Percentiles rank a stretch among this genome's conserved stretches.
These are phyloP conservation scores for Malurus splendens DNA, from an alignment of 2,797 vertebrate species.

Conservation along the genomic window DNA sequence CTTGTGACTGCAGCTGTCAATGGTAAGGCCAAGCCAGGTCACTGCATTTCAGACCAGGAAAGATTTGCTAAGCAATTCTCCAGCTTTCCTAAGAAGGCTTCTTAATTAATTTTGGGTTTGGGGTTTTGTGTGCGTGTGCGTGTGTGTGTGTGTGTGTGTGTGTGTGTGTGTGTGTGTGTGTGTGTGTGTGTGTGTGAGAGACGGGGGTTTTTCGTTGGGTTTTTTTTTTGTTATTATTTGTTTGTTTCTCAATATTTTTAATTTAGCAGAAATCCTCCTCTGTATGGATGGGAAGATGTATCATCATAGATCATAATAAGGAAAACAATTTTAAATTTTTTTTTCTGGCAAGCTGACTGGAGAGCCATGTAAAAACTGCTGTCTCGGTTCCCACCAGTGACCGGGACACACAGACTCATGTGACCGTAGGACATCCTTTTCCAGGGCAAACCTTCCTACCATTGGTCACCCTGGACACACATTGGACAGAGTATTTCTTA, in stretches of 20 bases:
- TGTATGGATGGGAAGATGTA: neutral
- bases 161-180: no score
- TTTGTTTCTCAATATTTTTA: neutral
- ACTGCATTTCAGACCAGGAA: neutral
- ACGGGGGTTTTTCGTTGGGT: neutral
- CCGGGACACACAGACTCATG: neutral
- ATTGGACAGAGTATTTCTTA: neutral
- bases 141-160: no score
- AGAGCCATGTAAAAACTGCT: neutral
- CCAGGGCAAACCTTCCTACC: neutral
- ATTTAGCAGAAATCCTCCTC: neutral
- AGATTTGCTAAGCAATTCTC: neutral
- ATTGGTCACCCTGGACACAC: neutral
- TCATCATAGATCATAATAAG: neutral
- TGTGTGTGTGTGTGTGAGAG: neutral
- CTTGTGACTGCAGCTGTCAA: neutral
- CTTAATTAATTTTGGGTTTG: neutral
- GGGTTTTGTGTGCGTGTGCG: neutral
- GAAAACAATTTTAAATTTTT: neutral
- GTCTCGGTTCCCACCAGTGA: neutral
- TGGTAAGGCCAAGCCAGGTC: neutral
- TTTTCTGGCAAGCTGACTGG: neutral
- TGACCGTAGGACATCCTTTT: neutral
- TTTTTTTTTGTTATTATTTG: neutral
- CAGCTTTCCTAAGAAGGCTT: neutral